Conservation (phyloP, 2,888 invertebrate genomes). For the Callyntrura guangdongensis region DNA sequence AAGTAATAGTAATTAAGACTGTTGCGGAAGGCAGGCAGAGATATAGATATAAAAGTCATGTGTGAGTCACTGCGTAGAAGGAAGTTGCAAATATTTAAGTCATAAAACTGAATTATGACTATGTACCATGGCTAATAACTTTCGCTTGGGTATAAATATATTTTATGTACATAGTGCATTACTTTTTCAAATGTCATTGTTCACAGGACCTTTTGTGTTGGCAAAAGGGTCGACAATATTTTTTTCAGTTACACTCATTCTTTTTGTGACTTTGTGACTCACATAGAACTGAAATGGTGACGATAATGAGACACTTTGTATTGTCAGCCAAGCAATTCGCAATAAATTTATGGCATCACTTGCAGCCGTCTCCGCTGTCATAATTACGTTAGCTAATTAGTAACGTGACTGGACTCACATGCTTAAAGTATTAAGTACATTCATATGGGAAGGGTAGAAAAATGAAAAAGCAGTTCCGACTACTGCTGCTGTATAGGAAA, state of each 20-base stretch:
- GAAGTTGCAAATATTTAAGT: too few species aligned
- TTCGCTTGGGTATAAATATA: too few species aligned
- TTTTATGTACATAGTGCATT: too few species aligned
- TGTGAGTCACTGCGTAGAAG: too few species aligned
- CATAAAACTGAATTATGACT: too few species aligned
- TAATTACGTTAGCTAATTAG: constrained; percentile 79
- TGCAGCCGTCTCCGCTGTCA: constrained; percentile 76
- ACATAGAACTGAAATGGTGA: constrained; percentile 67
- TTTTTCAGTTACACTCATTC: constrained; percentile 34
- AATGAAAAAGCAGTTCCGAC: background rate
- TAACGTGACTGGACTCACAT: constrained; percentile 73
- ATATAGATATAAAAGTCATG: too few species aligned
- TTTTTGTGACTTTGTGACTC: background rate
- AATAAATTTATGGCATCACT: constrained; percentile 79
- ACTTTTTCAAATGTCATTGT: too few species aligned
- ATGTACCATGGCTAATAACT: too few species aligned
- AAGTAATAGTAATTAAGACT: too few species aligned
- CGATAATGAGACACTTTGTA: constrained; percentile 81
- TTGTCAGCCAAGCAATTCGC: constrained; percentile 78
- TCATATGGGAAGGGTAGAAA: constrained; percentile 19
- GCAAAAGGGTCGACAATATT: constrained; percentile 23
- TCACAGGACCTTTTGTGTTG: too few species aligned
- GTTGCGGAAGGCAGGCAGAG: too few species aligned
- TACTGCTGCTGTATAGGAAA: background rate
- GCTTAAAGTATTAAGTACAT: constrained; percentile 33